Conservation (phyloP, 2,888 invertebrate genomes). For the Drosophila meridionalis region DNA sequence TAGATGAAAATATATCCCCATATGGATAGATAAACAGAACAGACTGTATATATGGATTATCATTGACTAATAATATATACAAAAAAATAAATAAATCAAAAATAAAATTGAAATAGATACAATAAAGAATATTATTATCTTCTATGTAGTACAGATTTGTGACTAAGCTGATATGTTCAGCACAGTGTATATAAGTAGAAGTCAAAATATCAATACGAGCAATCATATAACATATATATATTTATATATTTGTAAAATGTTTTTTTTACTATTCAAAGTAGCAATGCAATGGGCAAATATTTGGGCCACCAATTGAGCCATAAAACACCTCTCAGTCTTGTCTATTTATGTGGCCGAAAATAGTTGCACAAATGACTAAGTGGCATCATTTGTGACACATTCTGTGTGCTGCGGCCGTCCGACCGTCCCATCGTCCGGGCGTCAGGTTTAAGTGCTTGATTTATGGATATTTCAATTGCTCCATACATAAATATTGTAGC, state of each 20-base stretch:
- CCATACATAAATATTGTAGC: slow-evolving; percentile 74
- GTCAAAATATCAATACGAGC: background rate
- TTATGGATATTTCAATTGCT: slow-evolving; percentile 74
- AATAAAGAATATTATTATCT: no score
- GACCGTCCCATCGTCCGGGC: slow-evolving; percentile 22
- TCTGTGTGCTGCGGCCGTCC: slow-evolving; percentile 38
- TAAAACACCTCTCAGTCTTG: slow-evolving; percentile 28
- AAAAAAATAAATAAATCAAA: no score
- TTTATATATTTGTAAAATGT: slow-evolving; percentile 35
- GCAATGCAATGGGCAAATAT: slow-evolving; percentile 27
- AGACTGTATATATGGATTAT: no score
- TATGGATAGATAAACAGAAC: no score
- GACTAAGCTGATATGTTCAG: background rate
- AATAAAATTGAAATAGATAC: no score
- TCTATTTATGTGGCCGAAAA: slow-evolving; percentile 41
- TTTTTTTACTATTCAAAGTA: slow-evolving; percentile 26
- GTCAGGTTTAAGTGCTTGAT: slow-evolving; percentile 74
- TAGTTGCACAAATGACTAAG: slow-evolving; percentile 62
- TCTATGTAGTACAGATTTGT: no score
- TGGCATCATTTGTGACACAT: slow-evolving; percentile 62
- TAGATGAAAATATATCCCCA: no score
- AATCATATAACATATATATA: slow-evolving; percentile 20
- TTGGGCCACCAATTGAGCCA: slow-evolving; percentile 34
- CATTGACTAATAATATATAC: no score
- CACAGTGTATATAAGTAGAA: background rate